Conservation (phyloP, 2,113 vertebrate genomes). For the Nematolebias whitei region DNA sequence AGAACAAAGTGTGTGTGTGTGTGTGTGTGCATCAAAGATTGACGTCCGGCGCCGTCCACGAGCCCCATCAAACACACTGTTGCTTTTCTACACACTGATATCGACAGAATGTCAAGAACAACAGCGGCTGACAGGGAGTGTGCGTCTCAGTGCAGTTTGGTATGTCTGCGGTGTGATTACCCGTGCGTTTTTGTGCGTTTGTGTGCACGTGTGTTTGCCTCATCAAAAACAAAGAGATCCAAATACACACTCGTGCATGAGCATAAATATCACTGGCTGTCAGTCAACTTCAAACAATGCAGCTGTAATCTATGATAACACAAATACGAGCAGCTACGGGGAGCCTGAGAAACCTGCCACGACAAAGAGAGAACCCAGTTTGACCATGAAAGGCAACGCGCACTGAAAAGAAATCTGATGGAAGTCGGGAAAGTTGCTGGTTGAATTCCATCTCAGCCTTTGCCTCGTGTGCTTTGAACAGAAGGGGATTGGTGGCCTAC, state of each 20-base stretch:
- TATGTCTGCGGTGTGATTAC: slow-evolving; percentile 37
- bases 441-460: slow-evolving; percentile 14
- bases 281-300: slow-evolving; percentile 70
- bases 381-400: slow-evolving; percentile 28
- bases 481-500: background rate
- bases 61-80: slow-evolving; percentile 69
- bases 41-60: slow-evolving; percentile 50
- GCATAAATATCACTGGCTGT: slow-evolving; percentile 74
- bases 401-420: background rate
- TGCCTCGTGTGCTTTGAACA: background rate
- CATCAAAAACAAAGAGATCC: slow-evolving; percentile 66
- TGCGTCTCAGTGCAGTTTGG: slow-evolving; percentile 15
- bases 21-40: slow-evolving; percentile 55
- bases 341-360: slow-evolving; percentile 23
- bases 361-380: slow-evolving; percentile 14
- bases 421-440: slow-evolving; percentile 6
- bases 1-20: slow-evolving; percentile 57
- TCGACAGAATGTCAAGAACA: slow-evolving; percentile 79
- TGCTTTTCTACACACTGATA: slow-evolving; percentile 72
- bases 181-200: slow-evolving; percentile 32
- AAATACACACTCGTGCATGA: slow-evolving; percentile 52
- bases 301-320: slow-evolving; percentile 69
- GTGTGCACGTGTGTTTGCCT: slow-evolving; percentile 29
- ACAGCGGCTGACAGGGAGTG: slow-evolving; percentile 52
- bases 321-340: slow-evolving; percentile 59